phyloP scores from a whole-genome alignment of 2,888 invertebrate species.

The Autographa pulchrina region DNA sequence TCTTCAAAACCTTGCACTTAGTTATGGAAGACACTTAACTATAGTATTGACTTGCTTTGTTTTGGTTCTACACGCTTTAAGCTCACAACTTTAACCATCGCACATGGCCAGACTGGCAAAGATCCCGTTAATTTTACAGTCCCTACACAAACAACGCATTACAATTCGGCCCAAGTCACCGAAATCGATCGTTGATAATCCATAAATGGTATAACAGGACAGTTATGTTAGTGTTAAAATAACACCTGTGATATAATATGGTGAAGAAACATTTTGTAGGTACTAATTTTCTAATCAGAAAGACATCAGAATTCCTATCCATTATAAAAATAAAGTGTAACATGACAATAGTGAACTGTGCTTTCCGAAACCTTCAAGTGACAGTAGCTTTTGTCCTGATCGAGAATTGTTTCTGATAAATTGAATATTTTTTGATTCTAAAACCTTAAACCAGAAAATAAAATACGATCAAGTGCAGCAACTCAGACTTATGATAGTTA shows the following conservation, averaged over 20 bases:
- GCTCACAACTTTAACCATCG: constrained; percentile 52
- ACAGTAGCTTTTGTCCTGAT: neutral
- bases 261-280: constrained; percentile 22
- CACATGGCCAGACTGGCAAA: constrained; percentile 63
- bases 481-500: neutral
- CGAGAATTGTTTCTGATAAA: too few species aligned
- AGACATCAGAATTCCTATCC: neutral
- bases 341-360: too few species aligned
- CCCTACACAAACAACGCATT: constrained; percentile 76
- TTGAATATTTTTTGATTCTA: neutral
- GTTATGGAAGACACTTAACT: too few species aligned
- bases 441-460: neutral
- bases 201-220: constrained; percentile 68
- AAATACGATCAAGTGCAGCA: neutral
- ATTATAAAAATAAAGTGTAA: too few species aligned
- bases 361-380: neutral
- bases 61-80: constrained; percentile 15
- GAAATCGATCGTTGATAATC: constrained; percentile 70
- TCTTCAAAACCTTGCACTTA: too few species aligned
- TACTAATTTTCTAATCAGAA: constrained; percentile 22
- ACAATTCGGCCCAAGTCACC: constrained; percentile 75
- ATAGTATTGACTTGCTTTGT: neutral
- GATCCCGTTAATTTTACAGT: constrained; percentile 82
- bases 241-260: constrained; percentile 28
- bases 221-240: constrained; percentile 60